Conservation (phyloP, 2,888 invertebrate species). For the Eretmocerus hayati region DNA sequence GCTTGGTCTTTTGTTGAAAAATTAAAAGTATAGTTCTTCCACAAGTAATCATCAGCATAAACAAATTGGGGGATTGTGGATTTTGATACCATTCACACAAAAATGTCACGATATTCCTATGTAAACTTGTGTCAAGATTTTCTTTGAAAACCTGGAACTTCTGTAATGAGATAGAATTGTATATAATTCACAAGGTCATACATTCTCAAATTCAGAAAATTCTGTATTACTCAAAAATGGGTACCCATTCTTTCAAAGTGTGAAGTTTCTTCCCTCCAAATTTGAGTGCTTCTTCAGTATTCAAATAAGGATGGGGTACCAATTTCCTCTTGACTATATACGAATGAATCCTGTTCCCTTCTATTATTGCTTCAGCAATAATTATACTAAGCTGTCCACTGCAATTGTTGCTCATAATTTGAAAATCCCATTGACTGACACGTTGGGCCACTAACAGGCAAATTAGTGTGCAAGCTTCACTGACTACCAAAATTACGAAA, state of each 20-base stretch:
- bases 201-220: no score
- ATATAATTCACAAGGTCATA: no score
- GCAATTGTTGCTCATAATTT: slow-evolving; percentile 28
- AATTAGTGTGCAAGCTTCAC: slow-evolving; percentile 59
- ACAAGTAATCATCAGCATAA: slow-evolving; percentile 50
- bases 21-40: slow-evolving; percentile 50
- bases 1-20: slow-evolving; percentile 46
- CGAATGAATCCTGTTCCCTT: slow-evolving; percentile 54
- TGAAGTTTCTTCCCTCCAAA: slow-evolving; percentile 37
- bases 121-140: slow-evolving; percentile 44
- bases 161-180: slow-evolving; percentile 36
- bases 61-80: slow-evolving; percentile 44
- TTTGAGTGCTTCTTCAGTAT: slow-evolving; percentile 43
- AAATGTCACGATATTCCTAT: slow-evolving; percentile 44
- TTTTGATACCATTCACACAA: slow-evolving; percentile 46
- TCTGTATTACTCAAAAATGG: no score
- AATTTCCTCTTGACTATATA: slow-evolving; percentile 34
- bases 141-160: slow-evolving; percentile 48
- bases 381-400: slow-evolving; percentile 45
- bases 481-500: slow-evolving; percentile 39
- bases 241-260: slow-evolving; percentile 43
- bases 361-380: slow-evolving; percentile 52
- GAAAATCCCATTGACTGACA: slow-evolving; percentile 29
- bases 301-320: slow-evolving; percentile 38
- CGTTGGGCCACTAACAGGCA: slow-evolving; percentile 51